Evolutionary conservation across 1,140 invertebrate genomes (phyloP), one percentile per base, ranked within the genome.

Genomic region (Megalopta genalis): DNA sequence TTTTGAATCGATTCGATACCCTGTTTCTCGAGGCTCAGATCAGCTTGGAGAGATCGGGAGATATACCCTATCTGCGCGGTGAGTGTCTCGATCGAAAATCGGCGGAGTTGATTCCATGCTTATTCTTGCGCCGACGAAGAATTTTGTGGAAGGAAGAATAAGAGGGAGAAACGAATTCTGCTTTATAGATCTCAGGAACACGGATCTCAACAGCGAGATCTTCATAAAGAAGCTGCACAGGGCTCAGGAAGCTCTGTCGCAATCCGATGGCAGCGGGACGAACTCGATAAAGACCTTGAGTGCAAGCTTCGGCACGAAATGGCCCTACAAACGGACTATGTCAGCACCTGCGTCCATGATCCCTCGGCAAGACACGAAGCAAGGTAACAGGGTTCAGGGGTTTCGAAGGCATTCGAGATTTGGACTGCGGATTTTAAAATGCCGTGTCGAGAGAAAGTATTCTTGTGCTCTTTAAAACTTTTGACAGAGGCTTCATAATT

Each of bases 21-120:
- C 93, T 99, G 3, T 99, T 98, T 87, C 92, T 99, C 16, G 99
- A 99, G 93, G 97, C 98, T 1, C 98, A 99, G 93, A 96, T 99
- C 42, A 96, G 95, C 88, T 93, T 97, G 80, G 97, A 98, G 88
- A 97, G 97, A 91, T 94, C 94, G 37, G 95, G 96, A 14, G 98
- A 98, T 86, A 95, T 97, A 79, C 93, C 96, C 2, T 97, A 96
- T 91, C 93, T 97, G 39, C 95, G 97, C 93, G 97, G 97, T 97
- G n/a, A 68, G 65, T 76, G 23, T 0, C 18, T 52, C 21, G 6
- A n/a, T 9, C 54, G 1, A 7, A 6, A 46, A 46, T 32, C 32
- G 4, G 32, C 4, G 32, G 32, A 32, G 32, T 23, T 9, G 23
- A 32, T 12, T 42, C 10, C 8, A n/a, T 42, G 27, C 8, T 65